Evolutionary conservation across 2,797 vertebrate genomes (phyloP).

Genomic region (Oreochromis mossambicus): DNA sequence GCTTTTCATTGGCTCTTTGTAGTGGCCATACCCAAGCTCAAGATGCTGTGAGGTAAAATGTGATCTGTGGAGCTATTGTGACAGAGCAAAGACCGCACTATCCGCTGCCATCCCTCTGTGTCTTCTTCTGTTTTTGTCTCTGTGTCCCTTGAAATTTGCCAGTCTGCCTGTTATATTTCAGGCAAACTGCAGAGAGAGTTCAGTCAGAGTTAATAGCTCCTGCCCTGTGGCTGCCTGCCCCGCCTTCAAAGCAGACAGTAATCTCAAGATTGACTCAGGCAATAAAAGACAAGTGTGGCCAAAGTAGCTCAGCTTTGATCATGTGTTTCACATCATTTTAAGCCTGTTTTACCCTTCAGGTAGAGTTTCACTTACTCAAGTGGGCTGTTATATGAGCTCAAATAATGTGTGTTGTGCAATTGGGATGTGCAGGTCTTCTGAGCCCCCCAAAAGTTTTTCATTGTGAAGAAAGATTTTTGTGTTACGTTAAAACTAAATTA

Average conservation of each 20-base stretch:
- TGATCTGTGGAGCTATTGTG: slow-evolving; percentile 21
- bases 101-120: background rate
- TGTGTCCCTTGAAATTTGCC: background rate
- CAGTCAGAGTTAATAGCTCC: background rate
- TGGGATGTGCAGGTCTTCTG: background rate
- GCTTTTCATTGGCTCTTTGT: background rate
- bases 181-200: background rate
- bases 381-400: background rate
- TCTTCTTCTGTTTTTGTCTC: background rate
- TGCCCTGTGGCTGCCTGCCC: background rate
- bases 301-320: slow-evolving; percentile 27
- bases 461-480: background rate
- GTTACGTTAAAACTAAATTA: background rate
- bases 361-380: background rate
- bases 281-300: slow-evolving; percentile 5
- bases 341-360: background rate
- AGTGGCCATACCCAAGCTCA: background rate
- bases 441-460: background rate
- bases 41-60: background rate
- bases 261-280: slow-evolving; percentile 26
- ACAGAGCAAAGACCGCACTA: background rate
- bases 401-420: background rate
- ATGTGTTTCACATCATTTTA: background rate
- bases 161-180: background rate
- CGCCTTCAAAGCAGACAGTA: background rate